Conservation (phyloP, 2,797 vertebrate genomes). For the Zalophus californianus region DNA sequence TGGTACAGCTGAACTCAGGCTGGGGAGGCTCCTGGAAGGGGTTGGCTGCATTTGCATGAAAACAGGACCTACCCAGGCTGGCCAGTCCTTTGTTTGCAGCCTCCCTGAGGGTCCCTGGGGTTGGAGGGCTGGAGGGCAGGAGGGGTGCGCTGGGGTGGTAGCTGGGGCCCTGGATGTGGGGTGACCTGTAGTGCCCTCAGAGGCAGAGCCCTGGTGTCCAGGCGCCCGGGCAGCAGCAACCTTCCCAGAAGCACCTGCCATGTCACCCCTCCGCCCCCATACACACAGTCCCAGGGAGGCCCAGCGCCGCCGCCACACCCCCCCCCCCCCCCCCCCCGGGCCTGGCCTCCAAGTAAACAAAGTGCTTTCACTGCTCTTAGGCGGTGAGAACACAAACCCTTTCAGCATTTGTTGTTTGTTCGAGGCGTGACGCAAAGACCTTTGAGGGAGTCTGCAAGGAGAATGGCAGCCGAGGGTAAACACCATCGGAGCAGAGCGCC, state of each 20-base stretch:
- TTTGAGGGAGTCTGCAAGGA: background rate
- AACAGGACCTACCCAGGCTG: background rate
- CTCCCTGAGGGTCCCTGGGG: background rate
- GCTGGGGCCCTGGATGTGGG: rapidly evolving
- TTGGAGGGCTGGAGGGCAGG: background rate
- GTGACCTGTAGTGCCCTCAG: background rate
- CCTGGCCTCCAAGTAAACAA: background rate
- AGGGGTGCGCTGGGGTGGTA: too few species aligned
- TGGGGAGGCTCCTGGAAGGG: too few species aligned
- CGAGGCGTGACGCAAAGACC: background rate
- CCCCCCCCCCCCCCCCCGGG: background rate
- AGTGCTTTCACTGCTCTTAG: background rate
- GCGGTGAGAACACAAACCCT: background rate
- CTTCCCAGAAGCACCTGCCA: background rate
- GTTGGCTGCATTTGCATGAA: background rate
- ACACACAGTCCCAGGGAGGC: background rate
- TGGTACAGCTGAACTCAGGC: rapidly evolving
- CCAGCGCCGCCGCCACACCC: too few species aligned
- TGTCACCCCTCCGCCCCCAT: background rate
- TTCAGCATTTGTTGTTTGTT: background rate
- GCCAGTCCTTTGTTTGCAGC: background rate
- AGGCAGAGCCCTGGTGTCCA: background rate
- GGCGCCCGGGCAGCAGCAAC: background rate
- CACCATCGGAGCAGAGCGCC: rapidly evolving
- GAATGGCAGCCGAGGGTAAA: background rate